A percentile compares a stretch with the other conserved stretches of the same genome.
These are phyloP conservation scores for Stigmatopora nigra DNA, from an alignment of 2,113 vertebrate genomes.

Conservation along the genomic window DNA sequence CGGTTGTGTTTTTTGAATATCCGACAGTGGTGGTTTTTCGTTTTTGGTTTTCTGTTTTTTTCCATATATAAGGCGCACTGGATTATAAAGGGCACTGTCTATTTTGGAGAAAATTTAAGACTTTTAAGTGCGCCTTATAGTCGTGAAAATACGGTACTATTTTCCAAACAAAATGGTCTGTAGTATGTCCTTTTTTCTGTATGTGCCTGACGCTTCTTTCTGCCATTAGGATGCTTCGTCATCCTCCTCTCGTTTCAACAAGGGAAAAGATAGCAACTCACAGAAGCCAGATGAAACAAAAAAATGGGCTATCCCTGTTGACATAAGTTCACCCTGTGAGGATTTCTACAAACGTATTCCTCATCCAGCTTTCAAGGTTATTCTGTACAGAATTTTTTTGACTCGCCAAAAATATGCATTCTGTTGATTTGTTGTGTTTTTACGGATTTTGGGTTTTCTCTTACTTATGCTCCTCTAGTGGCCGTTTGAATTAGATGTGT, in stretches of 20 bases:
- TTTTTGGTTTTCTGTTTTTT: no score
- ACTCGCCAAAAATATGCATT: no score
- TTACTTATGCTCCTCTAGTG: slow-evolving; percentile 65
- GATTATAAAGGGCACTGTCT: no score
- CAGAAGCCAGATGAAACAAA: slow-evolving; percentile 57
- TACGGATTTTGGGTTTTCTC: slow-evolving; percentile 2
- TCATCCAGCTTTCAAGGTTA: slow-evolving; percentile 81
- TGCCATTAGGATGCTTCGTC: slow-evolving; percentile 46
- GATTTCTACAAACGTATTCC: slow-evolving; percentile 87
- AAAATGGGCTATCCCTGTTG: slow-evolving; percentile 83
- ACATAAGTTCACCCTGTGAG: slow-evolving; percentile 75
- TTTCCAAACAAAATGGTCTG: not conserved
- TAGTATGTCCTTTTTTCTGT: not conserved
- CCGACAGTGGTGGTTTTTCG: no score
- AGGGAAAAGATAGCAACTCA: slow-evolving; percentile 37
- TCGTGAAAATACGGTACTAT: no score
- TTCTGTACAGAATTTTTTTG: no score
- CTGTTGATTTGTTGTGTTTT: not conserved
- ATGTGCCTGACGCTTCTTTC: not conserved
- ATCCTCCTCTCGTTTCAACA: slow-evolving; percentile 21
- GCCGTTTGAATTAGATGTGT: slow-evolving; percentile 83
- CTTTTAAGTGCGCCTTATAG: no score
- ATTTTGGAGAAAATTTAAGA: no score
- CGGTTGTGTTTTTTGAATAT: no score
- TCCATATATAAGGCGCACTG: no score